A percentile compares a stretch with the other conserved stretches of the same genome.
Evolutionary conservation across 2,888 invertebrate species (phyloP).

Genomic region (Subacronicta megacephala): DNA sequence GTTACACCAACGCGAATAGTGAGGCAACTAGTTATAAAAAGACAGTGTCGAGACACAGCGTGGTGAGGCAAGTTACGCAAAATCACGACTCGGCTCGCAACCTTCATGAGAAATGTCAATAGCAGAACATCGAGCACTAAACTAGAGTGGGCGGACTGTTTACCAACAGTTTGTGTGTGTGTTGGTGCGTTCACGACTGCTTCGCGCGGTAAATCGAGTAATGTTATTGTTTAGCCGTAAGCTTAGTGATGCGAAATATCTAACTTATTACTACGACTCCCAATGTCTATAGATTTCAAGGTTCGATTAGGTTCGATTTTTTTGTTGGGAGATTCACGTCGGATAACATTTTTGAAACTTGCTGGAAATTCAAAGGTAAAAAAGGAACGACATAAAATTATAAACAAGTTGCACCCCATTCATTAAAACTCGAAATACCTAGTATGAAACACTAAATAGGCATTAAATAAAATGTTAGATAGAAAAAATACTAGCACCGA

Average conservation of each 20-base stretch:
- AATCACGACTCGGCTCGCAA: slow-evolving; percentile 83
- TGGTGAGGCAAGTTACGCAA: slow-evolving; percentile 84
- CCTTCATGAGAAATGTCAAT: slow-evolving; percentile 88
- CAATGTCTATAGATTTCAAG: slow-evolving; percentile 20
- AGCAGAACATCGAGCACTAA: slow-evolving; percentile 74
- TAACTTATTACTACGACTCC: slow-evolving; percentile 11
- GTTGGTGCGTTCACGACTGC: slow-evolving; percentile 35
- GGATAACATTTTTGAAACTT: no score
- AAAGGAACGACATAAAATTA: no score
- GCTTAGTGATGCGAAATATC: slow-evolving; percentile 11
- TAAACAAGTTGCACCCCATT: background rate
- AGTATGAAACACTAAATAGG: no score
- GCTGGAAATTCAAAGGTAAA: no score
- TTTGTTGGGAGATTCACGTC: background rate
- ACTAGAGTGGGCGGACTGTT: slow-evolving; percentile 66
- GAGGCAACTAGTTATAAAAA: slow-evolving; percentile 79
- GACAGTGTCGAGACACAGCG: slow-evolving; percentile 69
- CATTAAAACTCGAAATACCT: no score
- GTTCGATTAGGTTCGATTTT: no score
- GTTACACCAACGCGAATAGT: slow-evolving; percentile 71
- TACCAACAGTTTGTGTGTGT: slow-evolving; percentile 64
- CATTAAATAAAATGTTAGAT: no score
- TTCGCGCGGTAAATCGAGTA: slow-evolving; percentile 23
- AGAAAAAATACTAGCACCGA: no score
- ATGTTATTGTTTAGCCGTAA: slow-evolving; percentile 54